A percentile compares a stretch with the other conserved stretches of the same genome.
Conservation (phyloP, 2,888 invertebrate species). For the Netelia inedita region DNA sequence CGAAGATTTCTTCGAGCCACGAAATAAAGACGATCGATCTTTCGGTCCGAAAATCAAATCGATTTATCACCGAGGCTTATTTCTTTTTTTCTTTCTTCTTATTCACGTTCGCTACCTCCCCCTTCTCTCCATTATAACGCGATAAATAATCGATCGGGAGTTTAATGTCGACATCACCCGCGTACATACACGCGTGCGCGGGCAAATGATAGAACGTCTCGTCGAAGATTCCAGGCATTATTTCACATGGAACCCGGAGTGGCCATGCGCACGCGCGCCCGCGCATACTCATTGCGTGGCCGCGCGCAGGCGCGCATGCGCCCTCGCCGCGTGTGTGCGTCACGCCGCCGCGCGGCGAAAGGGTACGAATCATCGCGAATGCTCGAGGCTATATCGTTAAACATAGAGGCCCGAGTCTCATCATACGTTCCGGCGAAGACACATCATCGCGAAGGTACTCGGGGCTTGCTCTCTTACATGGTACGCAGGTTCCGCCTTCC, state of each 20-base stretch:
- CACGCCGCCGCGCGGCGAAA: constrained; percentile 46
- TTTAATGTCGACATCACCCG: constrained; percentile 65
- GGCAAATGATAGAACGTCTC: constrained; percentile 63
- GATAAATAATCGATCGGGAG: constrained; percentile 66
- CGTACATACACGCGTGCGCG: constrained; percentile 18
- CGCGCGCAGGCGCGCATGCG: not conserved
- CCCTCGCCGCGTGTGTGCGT: constrained; percentile 44
- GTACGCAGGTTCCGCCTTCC: constrained; percentile 63
- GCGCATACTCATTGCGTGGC: constrained; percentile 25
- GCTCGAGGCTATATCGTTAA: constrained; percentile 67
- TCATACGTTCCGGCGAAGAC: constrained; percentile 68
- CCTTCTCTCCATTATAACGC: constrained; percentile 24
- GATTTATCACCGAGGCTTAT: constrained; percentile 17
- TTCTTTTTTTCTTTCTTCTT: not conserved
- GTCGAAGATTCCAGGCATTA: constrained; percentile 66
- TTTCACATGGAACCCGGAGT: constrained; percentile 56
- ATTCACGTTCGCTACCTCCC: not conserved
- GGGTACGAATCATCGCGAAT: constrained; percentile 67
- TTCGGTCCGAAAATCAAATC: constrained; percentile 4
- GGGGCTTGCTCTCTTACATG: constrained; percentile 33
- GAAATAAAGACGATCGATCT: not conserved
- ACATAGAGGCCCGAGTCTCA: constrained; percentile 63
- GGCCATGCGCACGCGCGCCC: constrained; percentile 11
- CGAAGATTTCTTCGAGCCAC: no score
- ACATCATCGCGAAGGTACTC: constrained; percentile 62